Percentiles rank a stretch among this genome's conserved stretches.
These are phyloP conservation scores for Pseudomyrmex dendroicus DNA, from an alignment of 1,140 invertebrate species.

Conservation along the genomic window DNA sequence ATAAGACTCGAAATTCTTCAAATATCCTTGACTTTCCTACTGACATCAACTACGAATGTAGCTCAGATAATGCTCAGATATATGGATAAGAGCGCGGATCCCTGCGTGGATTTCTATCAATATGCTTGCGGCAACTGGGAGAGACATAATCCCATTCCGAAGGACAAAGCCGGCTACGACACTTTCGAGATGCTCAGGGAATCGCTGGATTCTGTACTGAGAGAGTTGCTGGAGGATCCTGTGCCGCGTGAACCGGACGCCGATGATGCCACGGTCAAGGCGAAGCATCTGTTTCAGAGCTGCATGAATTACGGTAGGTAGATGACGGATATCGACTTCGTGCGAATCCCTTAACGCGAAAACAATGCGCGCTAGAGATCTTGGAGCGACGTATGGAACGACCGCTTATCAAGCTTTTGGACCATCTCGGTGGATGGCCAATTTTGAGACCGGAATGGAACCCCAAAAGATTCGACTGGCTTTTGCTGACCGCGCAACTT, in stretches of 20 bases:
- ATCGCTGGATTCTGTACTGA: slow-evolving; percentile 89
- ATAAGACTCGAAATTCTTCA: too few relatives aligned
- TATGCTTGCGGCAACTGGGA: slow-evolving; percentile 96
- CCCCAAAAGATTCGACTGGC: slow-evolving; percentile 89
- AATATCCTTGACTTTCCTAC: slow-evolving; percentile 25
- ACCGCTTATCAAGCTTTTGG: slow-evolving; percentile 90
- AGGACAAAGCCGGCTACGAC: slow-evolving; percentile 92
- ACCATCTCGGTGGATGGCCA: slow-evolving; percentile 94
- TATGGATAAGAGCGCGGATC: slow-evolving; percentile 92
- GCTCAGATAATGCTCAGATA: slow-evolving; percentile 90
- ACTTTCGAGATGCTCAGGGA: slow-evolving; percentile 93
- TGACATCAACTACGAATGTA: slow-evolving; percentile 67
- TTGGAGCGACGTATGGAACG: slow-evolving; percentile 89
- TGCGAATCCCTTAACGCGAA: slow-evolving; percentile 35
- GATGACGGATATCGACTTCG: neutral
- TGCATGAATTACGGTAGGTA: slow-evolving; percentile 92
- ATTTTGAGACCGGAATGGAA: slow-evolving; percentile 89
- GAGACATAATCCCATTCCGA: slow-evolving; percentile 92
- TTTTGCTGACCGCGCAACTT: slow-evolving; percentile 90
- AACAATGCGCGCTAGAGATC: slow-evolving; percentile 84
- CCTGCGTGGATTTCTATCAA: slow-evolving; percentile 96
- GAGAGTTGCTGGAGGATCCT: slow-evolving; percentile 88
- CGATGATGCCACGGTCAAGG: slow-evolving; percentile 89
- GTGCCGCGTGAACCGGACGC: slow-evolving; percentile 70
- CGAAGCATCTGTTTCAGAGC: slow-evolving; percentile 92